These are phyloP conservation scores for Pteropus alecto DNA, from an alignment of 2,113 vertebrate species.

Conservation along the genomic window DNA sequence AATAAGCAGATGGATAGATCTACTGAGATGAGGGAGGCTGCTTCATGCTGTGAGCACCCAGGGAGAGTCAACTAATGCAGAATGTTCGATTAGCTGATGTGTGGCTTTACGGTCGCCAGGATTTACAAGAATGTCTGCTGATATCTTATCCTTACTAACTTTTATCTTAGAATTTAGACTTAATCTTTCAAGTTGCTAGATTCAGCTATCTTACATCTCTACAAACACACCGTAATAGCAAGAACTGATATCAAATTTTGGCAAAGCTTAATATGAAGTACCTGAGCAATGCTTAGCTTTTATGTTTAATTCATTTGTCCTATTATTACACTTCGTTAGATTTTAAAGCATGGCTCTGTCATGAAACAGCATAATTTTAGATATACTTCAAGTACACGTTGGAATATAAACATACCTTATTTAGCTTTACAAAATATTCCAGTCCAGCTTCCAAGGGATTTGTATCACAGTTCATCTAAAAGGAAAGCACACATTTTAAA, in stretches of 20 bases:
- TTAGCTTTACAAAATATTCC: slow-evolving; percentile 95
- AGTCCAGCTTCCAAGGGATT: slow-evolving; percentile 97
- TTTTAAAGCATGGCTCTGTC: slow-evolving; percentile 15
- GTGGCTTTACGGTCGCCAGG: background rate
- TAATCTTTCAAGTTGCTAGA: background rate
- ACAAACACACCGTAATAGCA: background rate
- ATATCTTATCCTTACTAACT: background rate
- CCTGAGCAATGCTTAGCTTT: background rate
- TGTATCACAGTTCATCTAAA: slow-evolving; percentile 98
- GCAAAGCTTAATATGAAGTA: background rate
- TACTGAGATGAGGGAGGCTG: background rate
- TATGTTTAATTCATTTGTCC: background rate
- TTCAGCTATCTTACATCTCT: background rate
- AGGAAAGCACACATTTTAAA: slow-evolving; percentile 48
- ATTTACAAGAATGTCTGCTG: background rate
- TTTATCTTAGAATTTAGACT: background rate
- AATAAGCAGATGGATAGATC: background rate
- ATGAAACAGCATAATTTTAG: background rate
- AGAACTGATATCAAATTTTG: background rate
- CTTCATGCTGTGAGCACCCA: background rate
- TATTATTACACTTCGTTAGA: background rate
- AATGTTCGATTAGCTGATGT: background rate
- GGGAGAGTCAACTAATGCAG: background rate
- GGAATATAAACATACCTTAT: slow-evolving; percentile 89
- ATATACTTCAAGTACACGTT: background rate